Evolutionary conservation across 2,888 invertebrate genomes (phyloP).

Genomic region (Himalopsyche japonica): DNA sequence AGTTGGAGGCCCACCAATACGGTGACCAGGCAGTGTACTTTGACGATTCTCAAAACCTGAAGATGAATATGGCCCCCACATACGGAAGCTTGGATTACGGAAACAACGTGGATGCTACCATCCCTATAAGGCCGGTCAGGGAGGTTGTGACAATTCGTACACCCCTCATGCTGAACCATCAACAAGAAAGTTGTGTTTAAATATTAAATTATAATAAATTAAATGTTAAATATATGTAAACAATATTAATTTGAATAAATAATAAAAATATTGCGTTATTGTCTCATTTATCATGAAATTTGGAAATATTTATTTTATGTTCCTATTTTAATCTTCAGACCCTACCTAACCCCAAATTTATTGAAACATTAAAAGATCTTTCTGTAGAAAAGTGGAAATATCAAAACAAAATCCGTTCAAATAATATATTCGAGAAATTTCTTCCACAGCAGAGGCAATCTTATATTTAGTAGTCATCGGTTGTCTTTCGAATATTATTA

Average conservation of each 20-base stretch:
- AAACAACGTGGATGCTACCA: conserved; percentile 25
- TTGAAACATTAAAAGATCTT: no score
- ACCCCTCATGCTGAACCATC: conserved; percentile 65
- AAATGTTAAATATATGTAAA: background rate
- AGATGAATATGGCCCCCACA: conserved; percentile 12
- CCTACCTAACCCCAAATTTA: no score
- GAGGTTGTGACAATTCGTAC: conserved; percentile 71
- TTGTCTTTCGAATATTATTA: no score
- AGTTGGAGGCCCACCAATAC: conserved; percentile 27
- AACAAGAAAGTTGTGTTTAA: conserved; percentile 72
- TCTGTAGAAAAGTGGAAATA: no score
- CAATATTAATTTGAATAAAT: background rate
- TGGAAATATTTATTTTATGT: no score
- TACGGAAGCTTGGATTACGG: conserved; percentile 35
- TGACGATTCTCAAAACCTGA: conserved; percentile 24
- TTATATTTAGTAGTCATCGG: no score
- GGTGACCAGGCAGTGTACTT: conserved; percentile 27
- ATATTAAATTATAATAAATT: conserved; percentile 25
- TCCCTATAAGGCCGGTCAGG: conserved; percentile 45
- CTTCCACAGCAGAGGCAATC: no score
- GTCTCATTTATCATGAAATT: no score
- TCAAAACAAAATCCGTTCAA: no score
- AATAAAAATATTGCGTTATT: background rate
- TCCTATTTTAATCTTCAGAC: no score
- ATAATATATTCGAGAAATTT: no score